A percentile compares a stretch with the other conserved stretches of the same genome.
phyloP scores from a whole-genome alignment of 2,113 vertebrate genomes.

The Rhipidura dahli region DNA sequence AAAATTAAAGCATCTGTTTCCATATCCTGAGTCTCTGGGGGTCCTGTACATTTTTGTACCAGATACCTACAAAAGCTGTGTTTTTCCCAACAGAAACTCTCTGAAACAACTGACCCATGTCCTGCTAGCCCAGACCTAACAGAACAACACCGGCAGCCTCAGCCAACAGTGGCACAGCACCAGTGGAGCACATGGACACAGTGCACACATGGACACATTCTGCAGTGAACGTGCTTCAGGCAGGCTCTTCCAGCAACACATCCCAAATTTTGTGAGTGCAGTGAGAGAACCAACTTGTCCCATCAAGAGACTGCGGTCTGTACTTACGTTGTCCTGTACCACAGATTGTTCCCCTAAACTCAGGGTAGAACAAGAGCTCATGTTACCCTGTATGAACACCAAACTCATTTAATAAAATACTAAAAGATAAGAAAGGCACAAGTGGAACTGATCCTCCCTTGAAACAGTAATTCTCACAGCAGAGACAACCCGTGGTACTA shows the following conservation, averaged over 20 bases:
- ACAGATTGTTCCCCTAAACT: accelerated
- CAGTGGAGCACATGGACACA: not conserved
- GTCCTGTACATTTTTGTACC: not conserved
- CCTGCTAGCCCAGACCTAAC: not conserved
- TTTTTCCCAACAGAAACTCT: not conserved
- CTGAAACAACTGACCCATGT: not conserved
- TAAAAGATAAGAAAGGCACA: accelerated
- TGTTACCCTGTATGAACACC: accelerated
- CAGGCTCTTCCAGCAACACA: not conserved
- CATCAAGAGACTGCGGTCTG: not conserved
- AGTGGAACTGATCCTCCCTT: not conserved
- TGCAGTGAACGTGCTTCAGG: not conserved
- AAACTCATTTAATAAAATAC: accelerated
- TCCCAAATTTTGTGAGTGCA: not conserved
- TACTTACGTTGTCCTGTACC: accelerated
- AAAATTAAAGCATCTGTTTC: not conserved
- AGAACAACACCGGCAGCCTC: not conserved
- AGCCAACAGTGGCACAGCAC: not conserved
- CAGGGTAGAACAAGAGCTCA: not conserved
- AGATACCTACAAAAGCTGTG: not conserved
- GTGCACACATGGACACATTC: accelerated
- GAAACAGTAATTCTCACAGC: not conserved
- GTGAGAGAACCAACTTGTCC: not conserved
- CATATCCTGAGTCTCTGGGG: not conserved
- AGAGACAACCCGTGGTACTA: accelerated